A percentile compares a stretch with the other conserved stretches of the same genome.
phyloP scores from a whole-genome alignment of 2,113 vertebrate genomes.

The Labrus mixtus region DNA sequence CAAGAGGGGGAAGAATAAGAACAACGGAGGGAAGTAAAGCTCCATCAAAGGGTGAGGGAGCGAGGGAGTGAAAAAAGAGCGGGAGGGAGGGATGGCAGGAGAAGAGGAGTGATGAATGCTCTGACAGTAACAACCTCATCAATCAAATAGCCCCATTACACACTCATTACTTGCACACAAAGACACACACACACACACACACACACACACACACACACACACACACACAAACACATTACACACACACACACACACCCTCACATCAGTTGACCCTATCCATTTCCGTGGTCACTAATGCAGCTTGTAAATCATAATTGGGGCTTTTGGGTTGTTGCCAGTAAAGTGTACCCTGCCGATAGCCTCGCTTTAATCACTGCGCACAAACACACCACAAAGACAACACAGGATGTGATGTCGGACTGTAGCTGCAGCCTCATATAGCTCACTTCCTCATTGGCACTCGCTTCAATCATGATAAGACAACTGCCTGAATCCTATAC shows the following conservation, averaged over 20 bases:
- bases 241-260: constrained; percentile 29
- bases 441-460: constrained; percentile 33
- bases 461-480: constrained; percentile 20
- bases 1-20: constrained; percentile 30
- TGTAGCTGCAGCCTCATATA: constrained; percentile 44
- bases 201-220: constrained; percentile 7
- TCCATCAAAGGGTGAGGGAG: constrained; percentile 43
- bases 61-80: constrained; percentile 1
- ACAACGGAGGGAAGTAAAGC: constrained; percentile 24
- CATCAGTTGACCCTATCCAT: constrained; percentile 69
- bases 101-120: constrained; percentile 72
- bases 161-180: constrained; percentile 71
- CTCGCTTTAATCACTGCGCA: constrained; percentile 59
- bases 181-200: constrained; percentile 6
- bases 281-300: constrained; percentile 78
- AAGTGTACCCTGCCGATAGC: constrained; percentile 58
- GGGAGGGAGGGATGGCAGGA: background rate
- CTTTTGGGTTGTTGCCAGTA: constrained; percentile 64
- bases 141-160: constrained; percentile 77
- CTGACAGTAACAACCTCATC: constrained; percentile 80
- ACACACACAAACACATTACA: constrained; percentile 12
- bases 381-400: constrained; percentile 60
- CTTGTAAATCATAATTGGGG: constrained; percentile 74
- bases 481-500: constrained; percentile 4
- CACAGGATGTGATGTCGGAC: constrained; percentile 71